Percentiles rank a stretch among this genome's conserved stretches.
Evolutionary conservation across 2,797 vertebrate species (phyloP).

Genomic region (Miichthys miiuy): DNA sequence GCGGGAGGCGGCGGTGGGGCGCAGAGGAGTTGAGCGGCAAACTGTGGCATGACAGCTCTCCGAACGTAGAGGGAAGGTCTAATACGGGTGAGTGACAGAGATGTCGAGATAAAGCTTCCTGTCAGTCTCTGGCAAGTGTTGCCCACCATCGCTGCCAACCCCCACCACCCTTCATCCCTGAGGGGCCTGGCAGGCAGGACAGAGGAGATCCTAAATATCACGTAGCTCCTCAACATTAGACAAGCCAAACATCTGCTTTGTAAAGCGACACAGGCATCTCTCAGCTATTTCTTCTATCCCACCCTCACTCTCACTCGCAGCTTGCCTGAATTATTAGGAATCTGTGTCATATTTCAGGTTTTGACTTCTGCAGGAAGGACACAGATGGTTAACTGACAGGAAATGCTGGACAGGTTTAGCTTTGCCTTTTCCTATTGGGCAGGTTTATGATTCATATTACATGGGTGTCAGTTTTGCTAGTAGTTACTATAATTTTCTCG

Average conservation of each 20-base stretch:
- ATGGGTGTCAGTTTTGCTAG: neutral
- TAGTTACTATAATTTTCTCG: constrained; percentile 5
- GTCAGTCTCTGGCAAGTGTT: constrained; percentile 68
- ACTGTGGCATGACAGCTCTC: constrained; percentile 72
- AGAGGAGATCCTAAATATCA: constrained; percentile 57
- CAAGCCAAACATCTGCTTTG: constrained; percentile 52
- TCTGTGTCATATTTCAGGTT: constrained; percentile 4
- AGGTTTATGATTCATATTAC: constrained; percentile 8
- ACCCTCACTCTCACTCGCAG: neutral
- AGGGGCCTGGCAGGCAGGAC: constrained; percentile 57
- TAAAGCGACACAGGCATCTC: constrained; percentile 33
- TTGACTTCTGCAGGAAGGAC: constrained; percentile 21
- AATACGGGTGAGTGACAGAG: constrained; percentile 73
- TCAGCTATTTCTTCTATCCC: constrained; percentile 1
- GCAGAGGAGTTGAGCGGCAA: constrained; percentile 57
- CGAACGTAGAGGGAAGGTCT: constrained; percentile 63
- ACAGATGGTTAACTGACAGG: constrained; percentile 24
- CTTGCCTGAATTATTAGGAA: constrained; percentile 8
- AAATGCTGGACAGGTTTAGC: constrained; percentile 32
- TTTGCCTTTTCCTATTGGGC: constrained; percentile 6
- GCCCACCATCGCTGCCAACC: constrained; percentile 44
- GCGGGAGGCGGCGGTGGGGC: neutral
- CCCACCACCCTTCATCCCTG: constrained; percentile 40
- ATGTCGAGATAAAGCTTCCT: constrained; percentile 77
- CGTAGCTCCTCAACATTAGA: constrained; percentile 44